Conservation (phyloP, 1,140 invertebrate genomes). For the Drosophila littoralis region DNA sequence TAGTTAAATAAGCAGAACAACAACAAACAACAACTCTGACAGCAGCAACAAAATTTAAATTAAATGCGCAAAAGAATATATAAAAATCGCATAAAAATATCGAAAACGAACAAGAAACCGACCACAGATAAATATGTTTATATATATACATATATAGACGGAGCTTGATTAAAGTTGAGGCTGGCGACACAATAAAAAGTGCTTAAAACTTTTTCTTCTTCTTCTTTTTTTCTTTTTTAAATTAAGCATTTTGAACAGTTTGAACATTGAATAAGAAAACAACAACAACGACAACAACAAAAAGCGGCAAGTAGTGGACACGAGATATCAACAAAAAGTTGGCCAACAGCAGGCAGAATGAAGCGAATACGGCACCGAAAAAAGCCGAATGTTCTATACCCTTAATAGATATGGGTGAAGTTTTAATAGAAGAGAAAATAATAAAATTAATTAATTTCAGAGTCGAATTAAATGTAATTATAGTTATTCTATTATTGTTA, state of each 20-base stretch:
- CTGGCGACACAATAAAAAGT: constrained; percentile 69
- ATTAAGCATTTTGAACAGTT: constrained; percentile 56
- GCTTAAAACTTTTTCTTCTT: constrained; percentile 40
- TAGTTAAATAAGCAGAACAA: constrained; percentile 50
- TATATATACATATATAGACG: neutral
- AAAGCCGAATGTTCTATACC: neutral
- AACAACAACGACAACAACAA: constrained; percentile 16
- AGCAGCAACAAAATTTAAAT: constrained; percentile 51
- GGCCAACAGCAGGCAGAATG: constrained; percentile 26
- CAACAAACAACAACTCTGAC: constrained; percentile 7
- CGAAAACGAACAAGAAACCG: constrained; percentile 17
- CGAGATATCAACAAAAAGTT: constrained; percentile 35
- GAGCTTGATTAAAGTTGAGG: constrained; percentile 59
- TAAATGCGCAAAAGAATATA: constrained; percentile 69
- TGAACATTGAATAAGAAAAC: constrained; percentile 38
- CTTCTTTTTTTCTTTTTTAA: constrained; percentile 46
- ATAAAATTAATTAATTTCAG: too few relatives aligned
- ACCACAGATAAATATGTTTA: neutral
- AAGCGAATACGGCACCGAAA: neutral
- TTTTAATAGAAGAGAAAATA: too few relatives aligned
- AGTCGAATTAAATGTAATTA: too few relatives aligned
- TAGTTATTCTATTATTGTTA: too few relatives aligned
- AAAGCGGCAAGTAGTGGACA: constrained; percentile 29
- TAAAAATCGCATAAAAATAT: constrained; percentile 51
- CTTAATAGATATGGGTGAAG: neutral